Evolutionary conservation across 2,113 vertebrate species (phyloP), one percentile per base, ranked within the genome.

Genomic region (Myiopsitta monachus): DNA sequence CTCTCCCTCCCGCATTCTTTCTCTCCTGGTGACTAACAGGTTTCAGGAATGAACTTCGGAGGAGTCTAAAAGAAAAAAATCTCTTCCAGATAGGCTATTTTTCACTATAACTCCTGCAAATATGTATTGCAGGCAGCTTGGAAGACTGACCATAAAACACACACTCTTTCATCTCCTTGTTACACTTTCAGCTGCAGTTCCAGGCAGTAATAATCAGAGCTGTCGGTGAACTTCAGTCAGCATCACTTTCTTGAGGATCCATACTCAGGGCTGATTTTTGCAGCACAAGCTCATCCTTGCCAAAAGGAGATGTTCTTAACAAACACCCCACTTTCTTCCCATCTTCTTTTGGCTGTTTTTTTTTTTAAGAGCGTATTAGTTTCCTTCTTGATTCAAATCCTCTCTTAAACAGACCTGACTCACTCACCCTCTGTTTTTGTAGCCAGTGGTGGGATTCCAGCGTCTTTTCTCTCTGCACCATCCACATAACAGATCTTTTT

Each of bases 381-480:
- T 97, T 96, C 69, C 69, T 77, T 73, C 87, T 94, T 26, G 61
- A 84, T 96, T 96, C 66, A 95, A 90, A 95, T 95, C 68, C 61
- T 90, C 75, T 95, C 62, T 96, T 68, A 78, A 88, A 87, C 72
- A 41, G 36, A 83, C 57, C 52, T n/a, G 79, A 91, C 88, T 77
- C 82, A 93, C 54, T 39, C 68, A 79, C 36, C 18, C 85, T 92
- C 90, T 95, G 87, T 90, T 95, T 88, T 87, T 18, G 15, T 44
- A 90, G 94, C 70, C 78, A 88, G 17, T 54, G 38, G 38, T 88
- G 77, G 88, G 91, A 84, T 96, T 86, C 62, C 51, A 66, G n/a
- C 13, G 67, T 46, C 74, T 67, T 75, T 47, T 49, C 61, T 33
- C 46, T 61, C 68, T 59, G 54, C 4, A 6, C 31, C 43, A 14